Evolutionary conservation across 2,888 invertebrate genomes (phyloP).

Genomic region (Parnassius mnemosyne): DNA sequence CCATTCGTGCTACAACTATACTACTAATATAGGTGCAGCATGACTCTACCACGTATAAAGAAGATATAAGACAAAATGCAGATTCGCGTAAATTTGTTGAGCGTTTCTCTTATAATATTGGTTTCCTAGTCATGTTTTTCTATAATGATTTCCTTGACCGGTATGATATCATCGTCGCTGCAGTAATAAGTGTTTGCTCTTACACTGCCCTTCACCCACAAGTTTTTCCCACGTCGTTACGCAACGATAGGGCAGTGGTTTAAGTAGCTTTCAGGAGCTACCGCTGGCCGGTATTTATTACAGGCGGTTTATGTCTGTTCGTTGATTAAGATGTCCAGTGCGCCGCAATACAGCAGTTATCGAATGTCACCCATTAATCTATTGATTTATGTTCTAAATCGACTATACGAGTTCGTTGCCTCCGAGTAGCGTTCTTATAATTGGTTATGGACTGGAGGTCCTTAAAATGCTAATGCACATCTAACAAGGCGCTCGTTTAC

Average conservation of each 20-base stretch:
- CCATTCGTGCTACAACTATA: too few relatives aligned
- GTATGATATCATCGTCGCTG: constrained; percentile 65
- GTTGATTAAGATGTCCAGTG: constrained; percentile 18
- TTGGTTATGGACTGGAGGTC: constrained; percentile 41
- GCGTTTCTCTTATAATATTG: constrained; percentile 29
- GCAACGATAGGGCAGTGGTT: constrained; percentile 48
- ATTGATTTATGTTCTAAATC: constrained; percentile 55
- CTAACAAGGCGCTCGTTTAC: constrained; percentile 44
- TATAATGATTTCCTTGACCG: constrained; percentile 66
- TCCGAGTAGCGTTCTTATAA: constrained; percentile 39
- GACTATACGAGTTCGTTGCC: constrained; percentile 34
- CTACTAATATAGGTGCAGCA: too few relatives aligned
- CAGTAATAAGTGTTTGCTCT: constrained; percentile 62
- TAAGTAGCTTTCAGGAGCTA: constrained; percentile 50
- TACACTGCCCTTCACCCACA: constrained; percentile 58
- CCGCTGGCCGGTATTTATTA: constrained; percentile 43
- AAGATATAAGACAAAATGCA: constrained; percentile 30
- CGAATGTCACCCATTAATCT: constrained; percentile 52
- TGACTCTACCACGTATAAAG: too few relatives aligned
- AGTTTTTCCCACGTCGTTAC: constrained; percentile 56
- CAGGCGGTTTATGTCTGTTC: constrained; percentile 32
- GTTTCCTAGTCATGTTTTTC: constrained; percentile 44
- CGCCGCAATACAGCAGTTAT: constrained; percentile 36
- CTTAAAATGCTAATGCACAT: constrained; percentile 48
- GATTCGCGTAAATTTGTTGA: constrained; percentile 36